Conservation (phyloP, 2,113 vertebrate genomes). For the Rousettus leschenaultii region DNA sequence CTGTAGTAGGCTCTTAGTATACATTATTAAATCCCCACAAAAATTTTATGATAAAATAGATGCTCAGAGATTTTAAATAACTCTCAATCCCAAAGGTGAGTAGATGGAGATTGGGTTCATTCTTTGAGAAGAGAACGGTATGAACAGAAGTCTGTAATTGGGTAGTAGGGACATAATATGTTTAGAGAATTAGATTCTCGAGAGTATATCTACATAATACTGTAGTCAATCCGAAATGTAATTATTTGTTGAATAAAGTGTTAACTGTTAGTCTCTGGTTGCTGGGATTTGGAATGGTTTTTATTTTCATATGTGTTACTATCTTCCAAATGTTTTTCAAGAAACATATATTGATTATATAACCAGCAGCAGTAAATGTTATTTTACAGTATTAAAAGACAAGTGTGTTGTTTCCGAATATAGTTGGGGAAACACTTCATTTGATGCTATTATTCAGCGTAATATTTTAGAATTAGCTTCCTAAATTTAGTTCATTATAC, state of each 20-base stretch:
- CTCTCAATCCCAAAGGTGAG: neutral
- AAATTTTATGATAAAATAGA: neutral
- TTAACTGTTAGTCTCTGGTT: neutral
- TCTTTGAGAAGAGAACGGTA: neutral
- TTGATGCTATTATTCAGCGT: neutral
- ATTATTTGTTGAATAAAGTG: neutral
- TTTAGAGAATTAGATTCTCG: neutral
- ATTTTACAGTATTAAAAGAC: neutral
- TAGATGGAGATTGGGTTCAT: neutral
- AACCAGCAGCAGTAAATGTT: neutral
- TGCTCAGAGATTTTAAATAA: neutral
- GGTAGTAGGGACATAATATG: neutral
- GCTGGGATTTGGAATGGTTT: neutral
- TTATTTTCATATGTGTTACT: constrained; percentile 16
- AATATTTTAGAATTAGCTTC: constrained; percentile 1
- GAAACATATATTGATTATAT: neutral
- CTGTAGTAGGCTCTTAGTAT: neutral
- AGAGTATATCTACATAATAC: neutral
- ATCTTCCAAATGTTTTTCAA: neutral
- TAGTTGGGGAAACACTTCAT: neutral
- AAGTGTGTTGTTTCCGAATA: neutral
- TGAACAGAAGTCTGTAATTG: neutral
- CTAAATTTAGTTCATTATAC: constrained; percentile 9
- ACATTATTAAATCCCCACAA: neutral
- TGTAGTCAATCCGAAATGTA: neutral